These are phyloP conservation scores for Herpetotheres cachinnans DNA, from an alignment of 2,113 vertebrate species.

Conservation along the genomic window DNA sequence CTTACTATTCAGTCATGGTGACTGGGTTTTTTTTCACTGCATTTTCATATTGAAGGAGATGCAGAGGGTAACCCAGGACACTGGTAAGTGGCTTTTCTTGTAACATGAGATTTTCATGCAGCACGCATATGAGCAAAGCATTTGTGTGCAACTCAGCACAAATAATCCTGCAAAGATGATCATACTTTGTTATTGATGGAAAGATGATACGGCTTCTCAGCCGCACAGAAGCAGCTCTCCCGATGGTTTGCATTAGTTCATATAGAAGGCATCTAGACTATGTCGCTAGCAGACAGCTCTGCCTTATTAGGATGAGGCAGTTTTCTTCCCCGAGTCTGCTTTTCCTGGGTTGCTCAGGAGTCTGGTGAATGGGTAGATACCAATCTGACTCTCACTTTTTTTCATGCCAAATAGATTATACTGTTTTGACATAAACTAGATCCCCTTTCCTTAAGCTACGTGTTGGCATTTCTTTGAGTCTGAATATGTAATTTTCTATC, in stretches of 20 bases:
- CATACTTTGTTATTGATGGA: neutral
- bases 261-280: conserved; percentile 36
- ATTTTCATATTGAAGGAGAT: neutral
- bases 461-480: neutral
- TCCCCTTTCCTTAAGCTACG: neutral
- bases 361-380: neutral
- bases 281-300: conserved; percentile 20
- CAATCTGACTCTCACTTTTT: neutral
- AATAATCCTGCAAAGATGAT: neutral
- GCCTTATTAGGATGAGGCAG: conserved; percentile 54
- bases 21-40: neutral
- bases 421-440: neutral
- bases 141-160: neutral
- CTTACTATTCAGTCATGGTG: neutral
- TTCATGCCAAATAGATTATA: neutral
- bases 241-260: conserved; percentile 30
- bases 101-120: neutral
- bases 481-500: neutral
- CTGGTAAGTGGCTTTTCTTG: neutral
- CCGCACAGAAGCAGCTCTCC: neutral
- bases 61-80: conserved; percentile 46
- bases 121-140: neutral
- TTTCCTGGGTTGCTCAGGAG: neutral
- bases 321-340: neutral
- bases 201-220: neutral